These are phyloP conservation scores for Poeciliopsis infans DNA, from an alignment of 2,797 vertebrate genomes.

Conservation along the genomic window DNA sequence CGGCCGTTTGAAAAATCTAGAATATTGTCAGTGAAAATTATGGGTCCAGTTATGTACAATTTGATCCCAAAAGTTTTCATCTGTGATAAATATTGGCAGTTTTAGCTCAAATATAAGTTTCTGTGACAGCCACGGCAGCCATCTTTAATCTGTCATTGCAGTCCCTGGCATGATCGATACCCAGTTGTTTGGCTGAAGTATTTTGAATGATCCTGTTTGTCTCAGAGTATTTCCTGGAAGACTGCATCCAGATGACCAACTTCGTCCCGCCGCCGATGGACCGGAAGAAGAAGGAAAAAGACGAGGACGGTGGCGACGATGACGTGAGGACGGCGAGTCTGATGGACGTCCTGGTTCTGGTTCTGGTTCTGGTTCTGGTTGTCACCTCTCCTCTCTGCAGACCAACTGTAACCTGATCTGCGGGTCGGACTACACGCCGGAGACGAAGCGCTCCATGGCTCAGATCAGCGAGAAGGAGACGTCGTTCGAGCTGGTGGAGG, in stretches of 20 bases:
- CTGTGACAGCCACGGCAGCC: too few relatives aligned
- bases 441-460: constrained; percentile 89
- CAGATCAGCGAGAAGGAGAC: constrained; percentile 94
- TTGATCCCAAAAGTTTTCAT: too few relatives aligned
- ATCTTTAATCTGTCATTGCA: too few relatives aligned
- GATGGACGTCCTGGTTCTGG: background rate
- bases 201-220: background rate
- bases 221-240: constrained; percentile 95
- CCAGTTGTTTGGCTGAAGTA: too few relatives aligned
- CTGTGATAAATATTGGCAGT: too few relatives aligned
- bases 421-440: constrained; percentile 85
- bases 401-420: constrained; percentile 92
- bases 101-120: too few relatives aligned
- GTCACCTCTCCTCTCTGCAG: constrained; percentile 63
- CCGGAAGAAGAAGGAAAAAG: constrained; percentile 93
- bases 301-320: constrained; percentile 87
- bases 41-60: too few relatives aligned
- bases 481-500: constrained; percentile 94
- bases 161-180: too few relatives aligned
- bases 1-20: too few relatives aligned
- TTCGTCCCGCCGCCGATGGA: constrained; percentile 92
- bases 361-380: background rate
- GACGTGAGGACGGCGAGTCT: constrained; percentile 58
- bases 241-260: constrained; percentile 96
- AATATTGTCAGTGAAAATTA: too few relatives aligned